Percentiles rank a stretch among this genome's conserved stretches.
These are phyloP conservation scores for Bombus huntii DNA, from an alignment of 1,140 invertebrate species.

Conservation along the genomic window DNA sequence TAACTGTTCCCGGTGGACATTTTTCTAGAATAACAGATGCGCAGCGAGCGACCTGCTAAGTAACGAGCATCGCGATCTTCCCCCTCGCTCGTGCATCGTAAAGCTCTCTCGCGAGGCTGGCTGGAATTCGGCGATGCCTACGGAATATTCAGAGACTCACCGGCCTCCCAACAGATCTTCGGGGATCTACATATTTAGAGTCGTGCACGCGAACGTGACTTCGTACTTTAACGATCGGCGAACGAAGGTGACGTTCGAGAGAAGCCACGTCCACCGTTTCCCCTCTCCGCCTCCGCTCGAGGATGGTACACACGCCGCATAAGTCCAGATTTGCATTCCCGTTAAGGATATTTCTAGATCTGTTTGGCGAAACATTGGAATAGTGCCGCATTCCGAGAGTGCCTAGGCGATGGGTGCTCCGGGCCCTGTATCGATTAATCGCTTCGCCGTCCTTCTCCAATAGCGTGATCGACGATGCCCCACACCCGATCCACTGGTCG, in stretches of 20 bases:
- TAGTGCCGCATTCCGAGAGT: constrained; percentile 62
- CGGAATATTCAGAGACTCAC: constrained; percentile 46
- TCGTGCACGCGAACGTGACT: constrained; percentile 52
- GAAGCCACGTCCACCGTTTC: background rate
- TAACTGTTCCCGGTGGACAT: constrained; percentile 23
- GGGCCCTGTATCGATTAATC: constrained; percentile 51
- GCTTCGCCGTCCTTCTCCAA: constrained; percentile 1
- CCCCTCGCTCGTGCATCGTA: constrained; percentile 42
- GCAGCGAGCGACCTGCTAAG: constrained; percentile 31
- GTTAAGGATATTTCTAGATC: constrained; percentile 68
- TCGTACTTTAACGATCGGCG: constrained; percentile 49
- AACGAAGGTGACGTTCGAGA: constrained; percentile 54
- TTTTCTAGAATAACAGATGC: constrained; percentile 45
- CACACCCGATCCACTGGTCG: background rate
- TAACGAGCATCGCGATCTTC: constrained; percentile 30
- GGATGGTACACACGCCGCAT: constrained; percentile 43
- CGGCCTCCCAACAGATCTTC: constrained; percentile 25
- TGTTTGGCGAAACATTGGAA: constrained; percentile 50
- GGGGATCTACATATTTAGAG: constrained; percentile 54
- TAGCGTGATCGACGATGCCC: background rate
- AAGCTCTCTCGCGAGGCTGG: constrained; percentile 3
- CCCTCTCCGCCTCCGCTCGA: background rate
- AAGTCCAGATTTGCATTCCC: constrained; percentile 67
- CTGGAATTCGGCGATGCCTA: constrained; percentile 50
- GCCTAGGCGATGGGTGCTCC: constrained; percentile 10